These are phyloP conservation scores for Scaptomyza montana DNA, from an alignment of 1,140 invertebrate species.

Conservation along the genomic window DNA sequence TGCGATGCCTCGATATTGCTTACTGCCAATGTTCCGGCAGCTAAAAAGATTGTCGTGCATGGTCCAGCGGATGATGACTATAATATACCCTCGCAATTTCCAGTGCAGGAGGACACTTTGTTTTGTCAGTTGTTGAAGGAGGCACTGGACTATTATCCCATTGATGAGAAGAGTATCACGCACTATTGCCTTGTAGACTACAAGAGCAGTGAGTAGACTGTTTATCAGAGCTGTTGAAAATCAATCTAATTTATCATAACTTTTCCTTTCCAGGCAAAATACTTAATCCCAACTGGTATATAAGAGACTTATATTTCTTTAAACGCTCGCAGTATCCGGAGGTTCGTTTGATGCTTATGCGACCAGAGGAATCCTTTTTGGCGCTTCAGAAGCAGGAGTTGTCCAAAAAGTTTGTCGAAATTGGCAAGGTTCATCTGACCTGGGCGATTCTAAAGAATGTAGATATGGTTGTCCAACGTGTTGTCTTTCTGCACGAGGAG, in stretches of 20 bases:
- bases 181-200: constrained; percentile 98
- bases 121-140: constrained; percentile 98
- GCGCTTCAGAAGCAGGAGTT: constrained; percentile 97
- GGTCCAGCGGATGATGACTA: constrained; percentile 90
- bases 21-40: constrained; percentile 99
- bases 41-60: constrained; percentile 99
- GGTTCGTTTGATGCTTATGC: constrained; percentile 96
- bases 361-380: constrained; percentile 94
- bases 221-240: background rate
- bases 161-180: constrained; percentile 94
- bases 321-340: constrained; percentile 99
- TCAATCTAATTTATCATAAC: background rate
- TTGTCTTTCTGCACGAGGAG: constrained; percentile 99
- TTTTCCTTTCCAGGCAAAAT: constrained; percentile 58
- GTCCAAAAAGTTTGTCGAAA: constrained; percentile 97
- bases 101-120: constrained; percentile 99
- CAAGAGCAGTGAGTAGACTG: constrained; percentile 94
- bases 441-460: constrained; percentile 96
- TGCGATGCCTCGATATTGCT: constrained; percentile 98
- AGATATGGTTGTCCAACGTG: constrained; percentile 96
- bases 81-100: constrained; percentile 98
- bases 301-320: constrained; percentile 99
- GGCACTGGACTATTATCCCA: constrained; percentile 98
- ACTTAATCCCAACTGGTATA: constrained; percentile 94
- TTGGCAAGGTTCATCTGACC: constrained; percentile 95